phyloP scores from a whole-genome alignment of 2,888 invertebrate genomes.

The Hirtodrosophila cameraria region DNA sequence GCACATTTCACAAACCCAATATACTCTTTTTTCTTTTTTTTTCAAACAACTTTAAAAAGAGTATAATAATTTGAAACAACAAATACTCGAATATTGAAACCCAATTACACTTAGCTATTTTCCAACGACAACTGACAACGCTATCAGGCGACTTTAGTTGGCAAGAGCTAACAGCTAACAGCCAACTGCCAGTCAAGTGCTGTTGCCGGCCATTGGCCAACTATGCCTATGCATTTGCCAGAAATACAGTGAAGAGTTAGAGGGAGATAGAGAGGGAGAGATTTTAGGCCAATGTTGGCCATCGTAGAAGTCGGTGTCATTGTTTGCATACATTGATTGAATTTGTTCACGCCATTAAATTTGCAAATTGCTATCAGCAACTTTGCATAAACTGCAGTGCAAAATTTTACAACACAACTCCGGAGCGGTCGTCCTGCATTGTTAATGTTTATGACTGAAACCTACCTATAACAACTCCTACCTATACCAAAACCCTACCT shows the following conservation, averaged over 20 bases:
- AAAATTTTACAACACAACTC: conserved; percentile 66
- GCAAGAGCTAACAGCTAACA: conserved; percentile 16
- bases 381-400: conserved; percentile 81
- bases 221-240: conserved; percentile 19
- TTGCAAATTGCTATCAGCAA: conserved; percentile 83
- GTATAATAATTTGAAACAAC: too few relatives aligned
- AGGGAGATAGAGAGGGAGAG: background rate
- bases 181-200: background rate
- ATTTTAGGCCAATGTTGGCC: conserved; percentile 39
- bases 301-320: conserved; percentile 48
- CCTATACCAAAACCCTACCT: conserved; percentile 33
- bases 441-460: conserved; percentile 57
- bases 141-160: conserved; percentile 4
- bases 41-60: too few relatives aligned
- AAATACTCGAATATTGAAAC: too few relatives aligned
- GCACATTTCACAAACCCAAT: too few relatives aligned
- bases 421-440: conserved; percentile 38
- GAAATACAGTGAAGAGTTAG: background rate
- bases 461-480: background rate
- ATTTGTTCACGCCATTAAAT: conserved; percentile 84
- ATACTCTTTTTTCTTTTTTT: too few relatives aligned
- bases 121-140: too few relatives aligned
- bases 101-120: too few relatives aligned
- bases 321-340: conserved; percentile 82
- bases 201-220: conserved; percentile 2